Percentiles rank a stretch among this genome's conserved stretches.
Evolutionary conservation across 2,113 vertebrate species (phyloP).

Genomic region (Ochotona princeps): DNA sequence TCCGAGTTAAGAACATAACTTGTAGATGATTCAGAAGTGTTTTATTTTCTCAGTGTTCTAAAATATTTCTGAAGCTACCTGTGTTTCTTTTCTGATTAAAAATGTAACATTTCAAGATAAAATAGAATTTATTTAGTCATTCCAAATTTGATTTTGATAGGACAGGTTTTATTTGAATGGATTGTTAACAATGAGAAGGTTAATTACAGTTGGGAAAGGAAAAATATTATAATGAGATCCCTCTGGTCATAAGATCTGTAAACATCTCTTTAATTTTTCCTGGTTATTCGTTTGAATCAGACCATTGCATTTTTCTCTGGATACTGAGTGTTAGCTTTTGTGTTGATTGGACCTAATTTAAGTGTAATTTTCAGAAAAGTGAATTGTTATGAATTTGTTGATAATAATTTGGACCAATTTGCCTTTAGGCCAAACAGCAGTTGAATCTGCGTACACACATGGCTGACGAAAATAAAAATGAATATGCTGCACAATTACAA

Average conservation of each 20-base stretch:
- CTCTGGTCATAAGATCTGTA: background rate
- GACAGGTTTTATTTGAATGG: conserved; percentile 11
- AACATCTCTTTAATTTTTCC: conserved; percentile 9
- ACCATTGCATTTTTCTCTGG: background rate
- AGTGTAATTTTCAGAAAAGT: conserved; percentile 41
- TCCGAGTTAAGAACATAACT: conserved; percentile 17
- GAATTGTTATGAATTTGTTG: conserved; percentile 46
- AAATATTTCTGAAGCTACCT: conserved; percentile 34
- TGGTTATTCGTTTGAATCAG: background rate
- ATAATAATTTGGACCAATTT: conserved; percentile 67
- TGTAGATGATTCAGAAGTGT: conserved; percentile 14
- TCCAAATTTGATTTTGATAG: conserved; percentile 23
- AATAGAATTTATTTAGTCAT: conserved; percentile 30
- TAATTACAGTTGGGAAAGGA: background rate
- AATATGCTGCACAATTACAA: conserved; percentile 98
- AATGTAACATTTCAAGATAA: background rate
- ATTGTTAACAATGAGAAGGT: background rate
- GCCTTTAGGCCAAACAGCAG: conserved; percentile 94
- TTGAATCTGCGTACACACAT: conserved; percentile 95
- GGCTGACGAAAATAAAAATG: conserved; percentile 98
- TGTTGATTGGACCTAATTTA: background rate
- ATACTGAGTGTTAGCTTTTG: background rate
- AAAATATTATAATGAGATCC: background rate
- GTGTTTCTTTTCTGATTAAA: conserved; percentile 43
- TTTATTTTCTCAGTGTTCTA: conserved; percentile 38